Conservation (phyloP, 2,113 vertebrate species). For the Solea senegalensis region DNA sequence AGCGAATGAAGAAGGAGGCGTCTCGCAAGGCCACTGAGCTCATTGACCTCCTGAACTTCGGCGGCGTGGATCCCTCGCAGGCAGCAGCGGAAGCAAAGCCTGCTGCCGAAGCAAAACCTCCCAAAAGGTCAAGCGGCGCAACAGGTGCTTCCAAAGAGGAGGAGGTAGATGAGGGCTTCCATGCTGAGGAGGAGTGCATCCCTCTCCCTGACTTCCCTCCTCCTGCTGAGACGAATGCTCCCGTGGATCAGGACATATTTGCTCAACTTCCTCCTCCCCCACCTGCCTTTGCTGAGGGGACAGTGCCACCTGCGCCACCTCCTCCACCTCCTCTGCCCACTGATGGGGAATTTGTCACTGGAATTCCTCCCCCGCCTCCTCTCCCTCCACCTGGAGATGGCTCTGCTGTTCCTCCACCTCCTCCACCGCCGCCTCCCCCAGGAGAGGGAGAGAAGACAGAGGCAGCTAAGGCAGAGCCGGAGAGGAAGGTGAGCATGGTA, state of each 20-base stretch:
- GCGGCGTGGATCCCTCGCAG: slow-evolving; percentile 77
- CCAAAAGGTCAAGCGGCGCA: slow-evolving; percentile 68
- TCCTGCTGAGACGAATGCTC: slow-evolving; percentile 68
- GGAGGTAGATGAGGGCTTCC: slow-evolving; percentile 89
- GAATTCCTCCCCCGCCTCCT: slow-evolving; percentile 57
- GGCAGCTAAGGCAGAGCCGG: slow-evolving; percentile 37
- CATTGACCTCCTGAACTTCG: slow-evolving; percentile 88
- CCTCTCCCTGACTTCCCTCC: slow-evolving; percentile 81
- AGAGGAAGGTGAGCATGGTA: slow-evolving; percentile 77
- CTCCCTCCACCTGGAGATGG: slow-evolving; percentile 46
- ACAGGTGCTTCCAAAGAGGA: slow-evolving; percentile 81
- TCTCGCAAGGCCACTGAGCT: slow-evolving; percentile 90
- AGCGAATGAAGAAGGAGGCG: slow-evolving; percentile 88
- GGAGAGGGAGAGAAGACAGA: slow-evolving; percentile 52
- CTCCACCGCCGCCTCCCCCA: slow-evolving; percentile 41
- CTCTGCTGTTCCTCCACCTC: slow-evolving; percentile 28
- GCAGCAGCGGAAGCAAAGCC: slow-evolving; percentile 33
- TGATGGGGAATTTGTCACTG: not conserved
- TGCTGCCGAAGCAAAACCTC: slow-evolving; percentile 54
- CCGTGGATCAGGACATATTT: slow-evolving; percentile 80
- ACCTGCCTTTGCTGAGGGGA: slow-evolving; percentile 79
- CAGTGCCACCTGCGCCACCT: slow-evolving; percentile 55
- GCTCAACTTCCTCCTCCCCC: slow-evolving; percentile 81
- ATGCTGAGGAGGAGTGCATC: slow-evolving; percentile 85
- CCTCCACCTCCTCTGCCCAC: slow-evolving; percentile 35